Evolutionary conservation across 2,888 invertebrate genomes (phyloP).

Genomic region (Apotomis betuletana): DNA sequence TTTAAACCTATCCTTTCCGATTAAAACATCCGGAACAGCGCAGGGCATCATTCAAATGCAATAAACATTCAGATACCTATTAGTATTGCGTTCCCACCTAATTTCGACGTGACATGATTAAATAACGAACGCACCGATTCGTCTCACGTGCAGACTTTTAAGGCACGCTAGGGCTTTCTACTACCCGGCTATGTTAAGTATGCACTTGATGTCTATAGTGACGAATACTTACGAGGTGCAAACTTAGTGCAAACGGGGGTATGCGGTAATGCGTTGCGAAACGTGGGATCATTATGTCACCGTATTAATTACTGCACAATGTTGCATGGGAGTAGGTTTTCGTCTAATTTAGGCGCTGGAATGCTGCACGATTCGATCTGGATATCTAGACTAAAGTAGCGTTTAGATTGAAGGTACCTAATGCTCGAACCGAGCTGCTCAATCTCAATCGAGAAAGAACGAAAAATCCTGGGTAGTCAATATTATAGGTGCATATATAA

Average conservation of each 20-base stretch:
- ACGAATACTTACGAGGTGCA: conserved; percentile 11
- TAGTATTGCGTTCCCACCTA: conserved; percentile 23
- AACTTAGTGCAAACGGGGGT: conserved; percentile 67
- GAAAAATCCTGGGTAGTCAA: too few species aligned
- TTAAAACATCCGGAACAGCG: background rate
- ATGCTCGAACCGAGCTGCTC: too few species aligned
- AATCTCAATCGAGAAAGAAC: background rate
- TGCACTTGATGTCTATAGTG: background rate
- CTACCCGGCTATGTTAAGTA: background rate
- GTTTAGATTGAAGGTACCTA: background rate
- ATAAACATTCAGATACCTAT: background rate
- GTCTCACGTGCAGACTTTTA: background rate
- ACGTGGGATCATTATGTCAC: conserved; percentile 74
- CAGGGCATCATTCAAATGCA: conserved; percentile 13
- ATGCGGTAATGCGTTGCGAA: conserved; percentile 77
- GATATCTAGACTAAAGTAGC: background rate
- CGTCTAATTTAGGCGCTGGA: conserved; percentile 27
- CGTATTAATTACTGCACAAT: conserved; percentile 67
- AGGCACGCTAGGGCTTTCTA: background rate
- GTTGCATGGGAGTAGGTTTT: conserved; percentile 30
- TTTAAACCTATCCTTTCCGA: background rate
- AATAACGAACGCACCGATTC: background rate
- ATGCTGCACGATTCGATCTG: conserved; percentile 14
- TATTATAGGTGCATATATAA: too few species aligned
- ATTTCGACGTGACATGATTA: background rate